Conservation (phyloP, 2,888 invertebrate species). For the Tricholauxania praeusta region DNA sequence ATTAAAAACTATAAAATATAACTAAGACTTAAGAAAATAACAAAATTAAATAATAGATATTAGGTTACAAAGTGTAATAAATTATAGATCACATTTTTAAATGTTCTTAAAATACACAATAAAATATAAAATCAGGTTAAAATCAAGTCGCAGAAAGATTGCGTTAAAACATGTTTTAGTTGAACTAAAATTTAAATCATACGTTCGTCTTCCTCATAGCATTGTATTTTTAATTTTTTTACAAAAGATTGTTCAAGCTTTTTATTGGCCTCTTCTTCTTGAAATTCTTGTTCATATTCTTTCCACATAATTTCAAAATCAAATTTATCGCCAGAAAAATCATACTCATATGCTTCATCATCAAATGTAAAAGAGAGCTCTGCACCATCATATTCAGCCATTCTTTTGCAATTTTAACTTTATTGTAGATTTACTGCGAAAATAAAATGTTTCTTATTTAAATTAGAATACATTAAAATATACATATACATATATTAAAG, state of each 20-base stretch:
- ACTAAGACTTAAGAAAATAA: no score
- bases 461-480: no score
- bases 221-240: constrained; percentile 11
- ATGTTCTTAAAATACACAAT: no score
- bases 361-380: constrained; percentile 48
- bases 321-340: constrained; percentile 44
- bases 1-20: no score
- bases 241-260: constrained; percentile 37
- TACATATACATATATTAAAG: no score
- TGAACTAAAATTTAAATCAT: constrained; percentile 14
- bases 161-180: not conserved
- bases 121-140: no score
- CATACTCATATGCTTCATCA: constrained; percentile 39
- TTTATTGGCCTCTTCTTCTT: constrained; percentile 37
- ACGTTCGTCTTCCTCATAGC: constrained; percentile 1
- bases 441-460: no score
- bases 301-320: constrained; percentile 53
- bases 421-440: constrained; percentile 1
- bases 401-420: constrained; percentile 6
- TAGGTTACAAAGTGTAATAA: no score
- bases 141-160: no score
- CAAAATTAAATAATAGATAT: no score
- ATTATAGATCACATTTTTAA: no score
- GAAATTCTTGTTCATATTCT: constrained; percentile 46
- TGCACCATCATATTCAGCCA: constrained; percentile 38